phyloP scores from a whole-genome alignment of 2,797 vertebrate species.

The Cottoperca gobio region DNA sequence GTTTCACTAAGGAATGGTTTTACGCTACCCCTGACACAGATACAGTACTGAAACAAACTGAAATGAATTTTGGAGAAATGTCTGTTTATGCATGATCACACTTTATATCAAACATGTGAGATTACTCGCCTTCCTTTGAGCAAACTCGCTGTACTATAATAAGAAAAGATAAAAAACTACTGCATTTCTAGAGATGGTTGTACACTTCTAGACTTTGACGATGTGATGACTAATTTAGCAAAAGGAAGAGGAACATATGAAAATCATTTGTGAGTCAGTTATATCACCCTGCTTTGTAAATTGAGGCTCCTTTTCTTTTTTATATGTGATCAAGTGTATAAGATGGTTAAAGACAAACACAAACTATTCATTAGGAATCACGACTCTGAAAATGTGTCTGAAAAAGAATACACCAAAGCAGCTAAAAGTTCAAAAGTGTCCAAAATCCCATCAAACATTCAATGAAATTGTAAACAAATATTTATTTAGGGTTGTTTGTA shows the following conservation, averaged over 20 bases:
- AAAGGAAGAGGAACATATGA: neutral
- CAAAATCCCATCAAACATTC: neutral
- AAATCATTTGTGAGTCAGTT: neutral
- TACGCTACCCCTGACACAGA: conserved; percentile 21
- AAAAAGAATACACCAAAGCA: neutral
- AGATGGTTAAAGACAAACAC: neutral
- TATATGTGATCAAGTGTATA: neutral
- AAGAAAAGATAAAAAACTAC: conserved; percentile 5
- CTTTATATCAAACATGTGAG: conserved; percentile 46
- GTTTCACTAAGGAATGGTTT: conserved; percentile 42
- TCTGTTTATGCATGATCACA: conserved; percentile 51
- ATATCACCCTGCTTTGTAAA: neutral
- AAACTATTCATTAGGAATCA: neutral
- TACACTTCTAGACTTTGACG: neutral
- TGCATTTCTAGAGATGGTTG: neutral
- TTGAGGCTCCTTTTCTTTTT: neutral
- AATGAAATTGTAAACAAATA: neutral
- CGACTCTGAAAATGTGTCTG: neutral
- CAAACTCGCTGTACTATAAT: conserved; percentile 11
- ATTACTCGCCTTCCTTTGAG: conserved; percentile 33
- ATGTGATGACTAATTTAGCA: neutral
- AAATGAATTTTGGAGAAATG: conserved; percentile 24
- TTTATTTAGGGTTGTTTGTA: neutral
- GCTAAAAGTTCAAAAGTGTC: neutral
- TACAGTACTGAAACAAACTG: conserved; percentile 38